Conservation (phyloP, 2,888 invertebrate species). For the Cetonia aurata region DNA sequence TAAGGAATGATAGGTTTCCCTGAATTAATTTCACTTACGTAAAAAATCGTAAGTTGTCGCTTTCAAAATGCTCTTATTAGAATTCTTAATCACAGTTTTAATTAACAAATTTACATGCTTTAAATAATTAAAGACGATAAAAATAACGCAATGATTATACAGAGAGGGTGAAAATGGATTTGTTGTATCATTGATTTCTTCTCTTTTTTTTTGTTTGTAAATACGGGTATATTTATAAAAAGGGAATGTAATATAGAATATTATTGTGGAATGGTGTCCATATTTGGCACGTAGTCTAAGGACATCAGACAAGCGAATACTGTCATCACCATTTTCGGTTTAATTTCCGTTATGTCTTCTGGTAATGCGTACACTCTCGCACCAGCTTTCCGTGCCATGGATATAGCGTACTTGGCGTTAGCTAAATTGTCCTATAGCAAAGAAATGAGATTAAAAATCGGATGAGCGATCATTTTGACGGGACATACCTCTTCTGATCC, state of each 20-base stretch:
- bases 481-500: constrained; percentile 81
- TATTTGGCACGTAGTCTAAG: constrained; percentile 92
- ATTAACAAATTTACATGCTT: constrained; percentile 47
- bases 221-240: constrained; percentile 12
- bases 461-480: background rate
- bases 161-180: constrained; percentile 4
- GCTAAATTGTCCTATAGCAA: constrained; percentile 86
- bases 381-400: constrained; percentile 97
- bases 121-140: constrained; percentile 27
- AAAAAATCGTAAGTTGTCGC: constrained; percentile 10
- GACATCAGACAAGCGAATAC: constrained; percentile 99
- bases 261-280: constrained; percentile 70
- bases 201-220: constrained; percentile 16
- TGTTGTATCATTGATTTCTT: background rate
- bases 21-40: background rate
- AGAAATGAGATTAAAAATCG: constrained; percentile 6
- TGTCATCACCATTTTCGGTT: constrained; percentile 99
- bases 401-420: constrained; percentile 99
- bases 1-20: constrained; percentile 20
- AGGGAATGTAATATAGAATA: constrained; percentile 22
- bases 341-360: constrained; percentile 98
- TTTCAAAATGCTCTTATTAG: constrained; percentile 40
- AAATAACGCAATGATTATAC: constrained; percentile 8
- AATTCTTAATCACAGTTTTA: constrained; percentile 54
- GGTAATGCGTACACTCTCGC: constrained; percentile 98